Conservation (phyloP, 2,113 vertebrate genomes). For the Montifringilla adamsi region DNA sequence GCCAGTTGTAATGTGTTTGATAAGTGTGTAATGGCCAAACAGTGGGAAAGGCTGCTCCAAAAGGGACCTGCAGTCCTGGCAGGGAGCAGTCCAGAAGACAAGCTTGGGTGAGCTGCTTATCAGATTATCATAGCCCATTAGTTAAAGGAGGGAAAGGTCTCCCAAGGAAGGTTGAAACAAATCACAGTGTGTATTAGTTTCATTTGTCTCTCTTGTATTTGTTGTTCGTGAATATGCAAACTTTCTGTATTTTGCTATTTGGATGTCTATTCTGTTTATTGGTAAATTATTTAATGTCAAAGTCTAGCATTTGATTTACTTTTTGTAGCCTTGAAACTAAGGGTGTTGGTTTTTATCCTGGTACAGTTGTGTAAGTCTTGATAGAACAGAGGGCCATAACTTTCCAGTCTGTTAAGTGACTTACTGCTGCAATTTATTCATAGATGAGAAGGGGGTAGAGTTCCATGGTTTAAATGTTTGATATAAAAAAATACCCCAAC, state of each 20-base stretch:
- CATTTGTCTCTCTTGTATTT: neutral
- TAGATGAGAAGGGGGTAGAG: neutral
- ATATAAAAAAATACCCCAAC: neutral
- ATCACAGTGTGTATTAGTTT: neutral
- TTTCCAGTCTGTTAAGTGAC: neutral
- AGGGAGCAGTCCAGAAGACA: neutral
- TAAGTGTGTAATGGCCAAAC: neutral
- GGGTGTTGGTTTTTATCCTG: neutral
- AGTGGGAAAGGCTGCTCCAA: neutral
- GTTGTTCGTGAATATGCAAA: neutral
- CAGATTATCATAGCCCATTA: neutral
- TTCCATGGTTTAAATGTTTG: neutral
- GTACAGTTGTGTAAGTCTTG: neutral
- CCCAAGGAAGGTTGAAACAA: neutral
- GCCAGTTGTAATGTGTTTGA: neutral
- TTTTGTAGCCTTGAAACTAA: neutral
- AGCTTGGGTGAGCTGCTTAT: neutral
- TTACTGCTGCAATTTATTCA: neutral
- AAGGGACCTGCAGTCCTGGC: neutral
- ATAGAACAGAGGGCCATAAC: neutral
- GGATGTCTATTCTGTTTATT: neutral
- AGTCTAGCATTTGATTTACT: neutral
- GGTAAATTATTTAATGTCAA: neutral
- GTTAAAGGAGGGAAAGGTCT: neutral
- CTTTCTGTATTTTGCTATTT: neutral